These are phyloP conservation scores for Tragulus kanchil DNA, from an alignment of 2,113 vertebrate species.

Conservation along the genomic window DNA sequence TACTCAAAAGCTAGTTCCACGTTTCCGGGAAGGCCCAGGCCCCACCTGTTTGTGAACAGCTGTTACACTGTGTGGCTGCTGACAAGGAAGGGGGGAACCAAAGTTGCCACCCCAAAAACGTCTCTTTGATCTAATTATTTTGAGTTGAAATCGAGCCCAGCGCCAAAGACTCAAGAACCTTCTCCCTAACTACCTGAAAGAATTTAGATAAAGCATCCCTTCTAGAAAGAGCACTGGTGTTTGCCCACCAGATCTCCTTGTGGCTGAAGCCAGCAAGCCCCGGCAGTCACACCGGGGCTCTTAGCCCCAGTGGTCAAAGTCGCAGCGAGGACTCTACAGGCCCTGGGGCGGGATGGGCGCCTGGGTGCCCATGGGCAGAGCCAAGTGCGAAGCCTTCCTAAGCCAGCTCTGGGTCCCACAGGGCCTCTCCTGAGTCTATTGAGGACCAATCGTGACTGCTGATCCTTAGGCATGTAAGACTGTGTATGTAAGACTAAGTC, in stretches of 20 bases:
- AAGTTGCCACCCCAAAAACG: not conserved
- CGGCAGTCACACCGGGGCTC: fast-evolving
- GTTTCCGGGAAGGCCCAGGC: not conserved
- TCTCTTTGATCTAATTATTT: not conserved
- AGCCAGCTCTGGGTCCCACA: not conserved
- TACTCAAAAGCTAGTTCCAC: not conserved
- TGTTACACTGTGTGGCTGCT: no score
- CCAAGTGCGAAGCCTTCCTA: not conserved
- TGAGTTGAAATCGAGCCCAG: not conserved
- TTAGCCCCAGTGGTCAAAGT: not conserved
- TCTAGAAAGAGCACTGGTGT: not conserved
- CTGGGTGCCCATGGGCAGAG: not conserved
- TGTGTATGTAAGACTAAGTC: not conserved
- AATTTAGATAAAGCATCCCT: not conserved
- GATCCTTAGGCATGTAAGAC: no score
- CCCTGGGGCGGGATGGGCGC: not conserved
- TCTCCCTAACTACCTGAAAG: not conserved
- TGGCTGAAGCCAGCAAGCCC: not conserved
- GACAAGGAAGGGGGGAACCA: not conserved
- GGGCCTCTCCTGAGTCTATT: not conserved
- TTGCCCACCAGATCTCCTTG: not conserved
- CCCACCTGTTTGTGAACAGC: not conserved
- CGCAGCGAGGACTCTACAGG: not conserved
- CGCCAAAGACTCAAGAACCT: not conserved
- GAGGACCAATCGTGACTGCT: not conserved